These are phyloP conservation scores for Drosophila borealis DNA, from an alignment of 2,888 invertebrate genomes.

Conservation along the genomic window DNA sequence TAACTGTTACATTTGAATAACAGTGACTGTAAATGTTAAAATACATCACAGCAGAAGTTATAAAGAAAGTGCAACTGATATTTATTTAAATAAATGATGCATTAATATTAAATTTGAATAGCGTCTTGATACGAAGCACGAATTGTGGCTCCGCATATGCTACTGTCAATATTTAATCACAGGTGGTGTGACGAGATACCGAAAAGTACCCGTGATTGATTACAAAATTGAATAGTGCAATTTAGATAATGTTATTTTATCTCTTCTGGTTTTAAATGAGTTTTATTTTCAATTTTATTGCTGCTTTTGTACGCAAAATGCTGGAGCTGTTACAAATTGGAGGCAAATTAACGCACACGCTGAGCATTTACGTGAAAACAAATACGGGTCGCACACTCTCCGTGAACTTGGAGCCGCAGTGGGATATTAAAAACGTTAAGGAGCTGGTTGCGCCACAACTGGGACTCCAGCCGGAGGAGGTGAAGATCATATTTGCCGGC, in stretches of 20 bases:
- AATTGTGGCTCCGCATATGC: background rate
- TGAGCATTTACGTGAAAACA: constrained; percentile 89
- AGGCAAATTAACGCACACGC: constrained; percentile 87
- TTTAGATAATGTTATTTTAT: constrained; percentile 28
- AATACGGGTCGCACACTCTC: constrained; percentile 88
- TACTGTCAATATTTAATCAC: background rate
- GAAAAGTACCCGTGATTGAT: constrained; percentile 25
- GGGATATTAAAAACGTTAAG: constrained; percentile 91
- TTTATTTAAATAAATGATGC: background rate
- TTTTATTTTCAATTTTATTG: constrained; percentile 87
- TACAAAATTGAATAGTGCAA: constrained; percentile 26
- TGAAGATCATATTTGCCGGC: constrained; percentile 92
- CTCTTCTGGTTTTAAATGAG: constrained; percentile 85
- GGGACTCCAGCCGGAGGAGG: constrained; percentile 88
- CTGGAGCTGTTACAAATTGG: constrained; percentile 88
- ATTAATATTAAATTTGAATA: background rate
- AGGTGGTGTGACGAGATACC: constrained; percentile 13
- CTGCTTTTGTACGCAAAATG: constrained; percentile 87
- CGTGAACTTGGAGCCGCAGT: constrained; percentile 89
- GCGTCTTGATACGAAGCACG: no score
- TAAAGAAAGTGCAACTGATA: no score
- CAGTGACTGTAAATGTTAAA: background rate
- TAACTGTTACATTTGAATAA: constrained; percentile 8
- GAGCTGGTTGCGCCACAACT: constrained; percentile 89
- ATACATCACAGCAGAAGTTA: background rate